Base-by-base conservation (phyloP, 2,113 vertebrate genomes). In the Heteronetta atricapilla region DNA sequence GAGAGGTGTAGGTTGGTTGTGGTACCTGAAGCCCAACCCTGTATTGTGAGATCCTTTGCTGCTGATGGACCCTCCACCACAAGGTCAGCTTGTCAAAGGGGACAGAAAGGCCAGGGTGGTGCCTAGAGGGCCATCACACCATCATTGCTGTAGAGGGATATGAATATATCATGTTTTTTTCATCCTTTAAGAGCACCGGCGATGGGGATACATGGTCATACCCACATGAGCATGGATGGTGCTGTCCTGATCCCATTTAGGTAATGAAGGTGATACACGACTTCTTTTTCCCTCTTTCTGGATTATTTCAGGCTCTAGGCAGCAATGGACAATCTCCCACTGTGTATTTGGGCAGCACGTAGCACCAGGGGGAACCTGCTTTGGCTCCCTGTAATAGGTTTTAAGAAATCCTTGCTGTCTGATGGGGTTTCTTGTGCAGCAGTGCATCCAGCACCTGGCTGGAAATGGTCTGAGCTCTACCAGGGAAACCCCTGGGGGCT, bases 221-320 rank as follows among this genome's bases (percentile, higher is more conserved):
- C 14, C 25, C 28, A 15, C n/a, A 16, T 0, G 2, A 59, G 12
- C 0, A 0, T 42, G 63, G 42, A 34, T 70, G 58, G 52, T 33
- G 31, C 68, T 55, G 11, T 34, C 29, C 44, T 59, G 16, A 53
- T 83, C 13, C 55, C 66, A 28, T 78, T 72, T 73, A 48, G 56
- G 33, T 33, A 69, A 53, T 2, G 2, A 58, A 69, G 68, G 42
- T n/a, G 38, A 21, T 53, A 14, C 8, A 5, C 15, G 15, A 29
- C 23, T 74, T 74, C 36, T 34, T 79, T 63, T 33, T 42, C 28
- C 26, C 23, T 36, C 44, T 14, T 13, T 10, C 16, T 11, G 38
- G 26, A 23, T 56, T 6, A 2, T 82, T 93, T 88, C 63, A 63
- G 36, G 40, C 36, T 86, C 3, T 29, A 26, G 74, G 14, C 69